Base-by-base conservation (phyloP, 2,888 invertebrate species). In the Drosophila affinis region DNA sequence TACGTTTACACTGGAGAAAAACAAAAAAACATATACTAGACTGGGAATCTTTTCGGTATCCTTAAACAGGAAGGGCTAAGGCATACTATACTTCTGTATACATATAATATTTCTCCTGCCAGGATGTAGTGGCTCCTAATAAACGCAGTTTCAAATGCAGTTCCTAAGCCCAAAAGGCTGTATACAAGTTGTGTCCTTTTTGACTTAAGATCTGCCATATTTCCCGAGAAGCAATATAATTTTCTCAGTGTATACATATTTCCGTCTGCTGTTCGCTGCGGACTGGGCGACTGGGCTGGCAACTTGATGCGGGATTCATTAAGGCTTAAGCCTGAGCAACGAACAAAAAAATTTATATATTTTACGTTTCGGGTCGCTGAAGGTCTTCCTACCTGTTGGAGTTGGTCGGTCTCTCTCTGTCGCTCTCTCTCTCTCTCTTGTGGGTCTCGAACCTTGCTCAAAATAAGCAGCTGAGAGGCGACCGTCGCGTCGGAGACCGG, bases 261-360 rank as follows among this genome's bases (percentile, higher is more conserved):
- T 27, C 24, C 47, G 46, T 34, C 29, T 27, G 45, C 17, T 29
- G 52, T 29, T n/a, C 44, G 24, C 18, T 34, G 34, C 12, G 45
- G 27, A 7, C 27, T 27, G 27, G 27, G 27, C 27, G 21, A 27
- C 27, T 27, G 29, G 29, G 44, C 46, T 62, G 81, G 81, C 81
- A 87, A 81, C 85, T 77, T 81, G 88, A 87, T 85, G 80, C 74
- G 81, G 87, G 86, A 87, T 88, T 86, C 89, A 86, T 86, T 88
- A 87, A 87, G 85, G 75, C 76, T 76, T 81, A 74, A 77, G 80
- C 76, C 62, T 39, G 76, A 74, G 75, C 70, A 75, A 62, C 75
- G 21, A 68, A 67, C 24, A 24, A 24, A 24, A 24, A 24, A 24
- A 24, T 24, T 5, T 24, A 4, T 24, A 69, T 69, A 75, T 67